Evolutionary conservation across 2,888 invertebrate species (phyloP).

Genomic region (Camptogramma bilineatum): DNA sequence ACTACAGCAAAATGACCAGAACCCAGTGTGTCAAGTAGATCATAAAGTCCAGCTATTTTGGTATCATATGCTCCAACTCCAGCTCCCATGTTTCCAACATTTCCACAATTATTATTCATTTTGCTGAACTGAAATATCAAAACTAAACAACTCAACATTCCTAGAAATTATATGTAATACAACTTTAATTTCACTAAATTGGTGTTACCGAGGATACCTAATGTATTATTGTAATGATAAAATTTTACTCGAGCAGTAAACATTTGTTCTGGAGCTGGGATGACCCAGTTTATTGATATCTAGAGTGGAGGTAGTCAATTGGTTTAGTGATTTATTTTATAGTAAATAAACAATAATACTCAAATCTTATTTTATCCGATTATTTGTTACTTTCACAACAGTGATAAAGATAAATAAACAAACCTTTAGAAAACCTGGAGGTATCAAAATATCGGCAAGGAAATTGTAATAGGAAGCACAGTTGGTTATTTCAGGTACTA

Average conservation of each 20-base stretch:
- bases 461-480: slow-evolving; percentile 39
- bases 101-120: slow-evolving; percentile 77
- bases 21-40: slow-evolving; percentile 98
- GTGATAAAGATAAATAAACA: slow-evolving; percentile 14
- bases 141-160: neutral
- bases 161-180: neutral
- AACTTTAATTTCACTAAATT: neutral
- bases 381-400: neutral
- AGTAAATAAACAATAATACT: neutral
- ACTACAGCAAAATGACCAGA: slow-evolving; percentile 99
- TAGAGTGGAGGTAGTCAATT: slow-evolving; percentile 8
- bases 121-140: slow-evolving; percentile 17
- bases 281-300: slow-evolving; percentile 36
- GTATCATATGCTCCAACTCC: slow-evolving; percentile 89
- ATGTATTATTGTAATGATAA: neutral
- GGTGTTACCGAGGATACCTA: neutral
- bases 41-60: slow-evolving; percentile 98
- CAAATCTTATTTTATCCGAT: neutral
- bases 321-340: slow-evolving; percentile 7
- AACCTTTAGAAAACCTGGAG: slow-evolving; percentile 29
- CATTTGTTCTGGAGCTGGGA: slow-evolving; percentile 11
- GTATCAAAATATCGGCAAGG: slow-evolving; percentile 31
- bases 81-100: slow-evolving; percentile 63
- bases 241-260: neutral
- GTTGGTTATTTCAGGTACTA: slow-evolving; percentile 35